These are phyloP conservation scores for Epinotia brunnichana DNA, from an alignment of 2,888 invertebrate species.

Conservation along the genomic window DNA sequence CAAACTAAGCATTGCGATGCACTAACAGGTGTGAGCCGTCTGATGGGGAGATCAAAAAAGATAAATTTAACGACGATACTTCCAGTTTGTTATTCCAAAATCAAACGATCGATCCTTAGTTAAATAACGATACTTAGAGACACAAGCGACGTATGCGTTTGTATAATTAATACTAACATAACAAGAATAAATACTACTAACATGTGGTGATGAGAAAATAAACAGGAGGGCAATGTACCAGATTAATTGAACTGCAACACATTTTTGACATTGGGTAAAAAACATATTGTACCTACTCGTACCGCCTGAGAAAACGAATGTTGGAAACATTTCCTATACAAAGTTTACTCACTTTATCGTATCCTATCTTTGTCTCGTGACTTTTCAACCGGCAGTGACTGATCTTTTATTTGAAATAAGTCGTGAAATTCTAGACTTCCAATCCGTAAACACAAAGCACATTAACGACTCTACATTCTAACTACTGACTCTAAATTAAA, in stretches of 20 bases:
- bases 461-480: too few species aligned
- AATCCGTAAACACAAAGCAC: neutral
- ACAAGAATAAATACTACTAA: constrained; percentile 55
- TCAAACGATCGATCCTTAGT: constrained; percentile 27
- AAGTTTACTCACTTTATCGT: neutral
- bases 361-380: constrained; percentile 6
- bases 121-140: constrained; percentile 28
- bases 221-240: constrained; percentile 48
- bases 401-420: constrained; percentile 4
- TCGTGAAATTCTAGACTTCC: constrained; percentile 1
- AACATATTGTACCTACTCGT: neutral
- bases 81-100: constrained; percentile 33
- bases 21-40: constrained; percentile 37
- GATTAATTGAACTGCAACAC: constrained; percentile 11
- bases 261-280: constrained; percentile 1
- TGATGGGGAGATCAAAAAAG: constrained; percentile 37
- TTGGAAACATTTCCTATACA: neutral
- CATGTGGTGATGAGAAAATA: constrained; percentile 54
- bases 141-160: constrained; percentile 15
- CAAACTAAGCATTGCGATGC: constrained; percentile 32
- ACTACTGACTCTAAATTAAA: too few species aligned
- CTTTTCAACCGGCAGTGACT: constrained; percentile 10
- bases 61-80: constrained; percentile 39
- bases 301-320: neutral
- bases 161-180: constrained; percentile 38